A percentile compares a stretch with the other conserved stretches of the same genome.
Conservation (phyloP, 1,140 invertebrate genomes). For the Paracyclopina nana region DNA sequence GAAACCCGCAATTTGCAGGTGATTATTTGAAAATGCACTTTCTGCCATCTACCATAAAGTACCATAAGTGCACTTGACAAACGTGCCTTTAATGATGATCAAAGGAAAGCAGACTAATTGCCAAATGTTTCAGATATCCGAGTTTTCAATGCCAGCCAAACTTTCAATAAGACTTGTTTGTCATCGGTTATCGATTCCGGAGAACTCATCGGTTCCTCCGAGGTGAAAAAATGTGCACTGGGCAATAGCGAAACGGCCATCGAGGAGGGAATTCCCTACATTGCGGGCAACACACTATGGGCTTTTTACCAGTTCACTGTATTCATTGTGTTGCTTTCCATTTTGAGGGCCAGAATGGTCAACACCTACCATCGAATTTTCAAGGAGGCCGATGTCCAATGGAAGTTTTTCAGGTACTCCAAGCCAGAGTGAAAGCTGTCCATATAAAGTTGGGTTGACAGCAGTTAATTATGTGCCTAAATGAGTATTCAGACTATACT, state of each 20-base stretch:
- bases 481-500: too few relatives aligned
- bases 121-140: neutral
- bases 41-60: too few relatives aligned
- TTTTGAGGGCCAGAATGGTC: slow-evolving; percentile 12
- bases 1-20: slow-evolving; percentile 13
- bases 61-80: too few relatives aligned
- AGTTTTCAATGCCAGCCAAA: neutral
- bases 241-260: neutral
- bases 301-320: slow-evolving; percentile 15
- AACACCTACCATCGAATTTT: slow-evolving; percentile 15
- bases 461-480: too few relatives aligned
- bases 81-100: too few relatives aligned
- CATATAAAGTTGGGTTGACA: too few relatives aligned
- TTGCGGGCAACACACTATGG: slow-evolving; percentile 11
- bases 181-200: neutral
- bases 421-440: too few relatives aligned
- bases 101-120: too few relatives aligned
- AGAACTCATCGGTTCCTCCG: neutral
- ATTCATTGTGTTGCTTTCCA: slow-evolving; percentile 11
- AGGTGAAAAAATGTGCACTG: neutral
- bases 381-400: slow-evolving; percentile 15
- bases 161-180: neutral
- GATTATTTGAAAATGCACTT: too few relatives aligned
- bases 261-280: slow-evolving; percentile 11
- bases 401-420: slow-evolving; percentile 16